These are phyloP conservation scores for Hypomecis punctinalis DNA, from an alignment of 2,888 invertebrate genomes.

Conservation along the genomic window DNA sequence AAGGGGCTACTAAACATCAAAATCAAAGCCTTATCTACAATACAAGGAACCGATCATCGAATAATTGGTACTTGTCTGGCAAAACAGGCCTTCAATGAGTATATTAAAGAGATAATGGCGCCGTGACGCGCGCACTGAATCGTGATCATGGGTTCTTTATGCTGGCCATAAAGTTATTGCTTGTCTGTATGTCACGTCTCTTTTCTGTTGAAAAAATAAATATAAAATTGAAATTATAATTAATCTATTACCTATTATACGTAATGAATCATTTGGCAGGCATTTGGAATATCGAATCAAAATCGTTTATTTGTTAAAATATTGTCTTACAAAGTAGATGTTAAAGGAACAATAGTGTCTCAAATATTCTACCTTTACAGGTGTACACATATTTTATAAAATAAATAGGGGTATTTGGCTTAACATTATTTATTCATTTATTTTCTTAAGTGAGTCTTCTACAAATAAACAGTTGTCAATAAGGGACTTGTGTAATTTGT, in stretches of 20 bases:
- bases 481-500: too few species aligned
- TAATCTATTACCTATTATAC: neutral
- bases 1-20: neutral
- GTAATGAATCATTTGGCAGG: neutral
- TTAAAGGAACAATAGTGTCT: too few species aligned
- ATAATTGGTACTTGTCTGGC: slow-evolving; percentile 32
- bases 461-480: too few species aligned
- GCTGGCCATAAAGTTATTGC: neutral
- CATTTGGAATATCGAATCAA: too few species aligned
- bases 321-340: too few species aligned
- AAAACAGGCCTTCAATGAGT: slow-evolving; percentile 33
- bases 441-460: too few species aligned
- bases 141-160: slow-evolving; percentile 12
- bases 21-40: slow-evolving; percentile 26
- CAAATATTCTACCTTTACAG: too few species aligned
- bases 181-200: neutral
- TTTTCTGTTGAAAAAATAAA: neutral
- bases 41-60: slow-evolving; percentile 21
- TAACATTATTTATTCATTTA: too few species aligned
- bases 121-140: slow-evolving; percentile 26
- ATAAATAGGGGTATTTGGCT: too few species aligned
- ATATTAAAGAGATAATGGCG: slow-evolving; percentile 30
- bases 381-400: too few species aligned
- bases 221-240: neutral
- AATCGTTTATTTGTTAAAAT: too few species aligned